phyloP scores from a whole-genome alignment of 2,113 vertebrate species.

The Verasper variegatus region DNA sequence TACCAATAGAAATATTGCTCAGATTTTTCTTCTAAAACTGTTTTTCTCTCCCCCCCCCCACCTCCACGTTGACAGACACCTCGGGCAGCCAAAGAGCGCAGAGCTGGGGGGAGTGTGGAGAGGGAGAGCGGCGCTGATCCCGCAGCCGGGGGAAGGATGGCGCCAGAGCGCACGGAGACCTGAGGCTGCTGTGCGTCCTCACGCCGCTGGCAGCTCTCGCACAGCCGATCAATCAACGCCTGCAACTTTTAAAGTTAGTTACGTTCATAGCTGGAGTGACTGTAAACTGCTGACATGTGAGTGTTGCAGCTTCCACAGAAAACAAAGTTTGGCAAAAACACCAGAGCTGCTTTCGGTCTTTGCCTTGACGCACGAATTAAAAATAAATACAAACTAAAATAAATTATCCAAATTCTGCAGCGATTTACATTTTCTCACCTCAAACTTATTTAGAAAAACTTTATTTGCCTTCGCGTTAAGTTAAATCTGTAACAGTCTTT shows the following conservation, averaged over 20 bases:
- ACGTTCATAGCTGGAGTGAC: background rate
- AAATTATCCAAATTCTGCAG: background rate
- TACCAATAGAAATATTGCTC: constrained; percentile 84
- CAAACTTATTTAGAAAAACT: background rate
- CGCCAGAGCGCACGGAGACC: constrained; percentile 72
- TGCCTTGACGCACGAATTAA: background rate
- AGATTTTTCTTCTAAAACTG: constrained; percentile 78
- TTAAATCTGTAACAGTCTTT: no score
- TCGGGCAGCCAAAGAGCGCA: constrained; percentile 82
- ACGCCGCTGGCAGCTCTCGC: constrained; percentile 30
- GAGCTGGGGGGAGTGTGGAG: constrained; percentile 34
- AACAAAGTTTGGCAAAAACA: no score
- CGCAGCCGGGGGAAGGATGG: constrained; percentile 69
- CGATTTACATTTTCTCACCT: background rate
- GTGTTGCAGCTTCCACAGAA: background rate
- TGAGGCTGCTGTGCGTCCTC: constrained; percentile 20
- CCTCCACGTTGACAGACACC: constrained; percentile 87
- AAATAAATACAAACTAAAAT: background rate
- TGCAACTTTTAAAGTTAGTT: constrained; percentile 35
- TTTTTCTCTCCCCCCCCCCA: constrained; percentile 19
- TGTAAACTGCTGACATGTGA: background rate
- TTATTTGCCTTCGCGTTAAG: background rate
- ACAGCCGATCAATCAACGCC: constrained; percentile 26
- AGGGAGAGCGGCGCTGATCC: constrained; percentile 49
- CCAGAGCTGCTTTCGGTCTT: background rate